These are phyloP conservation scores for Ptychoptera albimana DNA, from an alignment of 2,888 invertebrate species.

Conservation along the genomic window DNA sequence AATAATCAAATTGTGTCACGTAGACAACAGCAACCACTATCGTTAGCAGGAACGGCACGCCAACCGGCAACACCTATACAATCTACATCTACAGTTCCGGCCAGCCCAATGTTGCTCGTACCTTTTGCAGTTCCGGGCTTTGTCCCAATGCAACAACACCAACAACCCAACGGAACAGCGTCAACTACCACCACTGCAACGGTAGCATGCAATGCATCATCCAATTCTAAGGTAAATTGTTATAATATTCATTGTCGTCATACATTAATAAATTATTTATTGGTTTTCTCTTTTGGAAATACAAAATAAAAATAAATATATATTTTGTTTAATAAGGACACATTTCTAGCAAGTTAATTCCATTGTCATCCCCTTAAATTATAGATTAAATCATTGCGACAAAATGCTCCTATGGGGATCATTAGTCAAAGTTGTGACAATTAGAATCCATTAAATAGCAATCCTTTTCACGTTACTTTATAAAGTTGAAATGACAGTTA, in stretches of 20 bases:
- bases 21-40: background rate
- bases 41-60: background rate
- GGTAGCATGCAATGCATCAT: background rate
- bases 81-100: conserved; percentile 7
- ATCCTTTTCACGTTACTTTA: background rate
- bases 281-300: background rate
- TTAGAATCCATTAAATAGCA: background rate
- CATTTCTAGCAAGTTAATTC: too few species aligned
- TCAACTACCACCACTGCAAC: conserved; percentile 9
- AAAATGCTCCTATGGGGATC: conserved; percentile 2
- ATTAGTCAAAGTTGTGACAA: conserved; percentile 7
- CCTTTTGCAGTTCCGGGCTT: conserved; percentile 21
- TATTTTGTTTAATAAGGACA: too few species aligned
- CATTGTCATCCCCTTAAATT: too few species aligned
- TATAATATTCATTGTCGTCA: conserved; percentile 5
- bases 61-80: background rate
- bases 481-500: background rate
- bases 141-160: conserved; percentile 16
- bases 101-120: conserved; percentile 18
- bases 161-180: conserved; percentile 13
- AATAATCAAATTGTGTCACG: background rate
- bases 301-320: background rate
- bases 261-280: background rate
- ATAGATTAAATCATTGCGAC: background rate
- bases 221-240: conserved; percentile 23